Evolutionary conservation across 1,140 invertebrate genomes (phyloP).

Genomic region (Hestina assimilis): DNA sequence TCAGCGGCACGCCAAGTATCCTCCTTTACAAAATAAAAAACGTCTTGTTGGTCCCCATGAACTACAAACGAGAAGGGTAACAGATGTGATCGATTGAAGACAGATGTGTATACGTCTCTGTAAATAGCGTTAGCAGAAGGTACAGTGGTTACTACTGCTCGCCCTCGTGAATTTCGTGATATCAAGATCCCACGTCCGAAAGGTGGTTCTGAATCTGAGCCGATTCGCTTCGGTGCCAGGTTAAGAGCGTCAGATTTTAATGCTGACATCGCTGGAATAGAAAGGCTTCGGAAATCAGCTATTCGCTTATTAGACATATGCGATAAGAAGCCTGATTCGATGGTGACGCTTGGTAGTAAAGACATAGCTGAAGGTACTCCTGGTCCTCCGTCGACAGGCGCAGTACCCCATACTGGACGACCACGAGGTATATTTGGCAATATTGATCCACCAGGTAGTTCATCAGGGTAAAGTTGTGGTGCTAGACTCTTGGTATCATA

Average conservation of each 20-base stretch:
- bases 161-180: constrained; percentile 86
- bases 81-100: constrained; percentile 94
- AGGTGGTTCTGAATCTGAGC: constrained; percentile 89
- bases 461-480: constrained; percentile 88
- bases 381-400: constrained; percentile 71
- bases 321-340: constrained; percentile 89
- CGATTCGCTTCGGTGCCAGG: constrained; percentile 84
- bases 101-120: constrained; percentile 94
- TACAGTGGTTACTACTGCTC: constrained; percentile 91
- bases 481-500: constrained; percentile 92
- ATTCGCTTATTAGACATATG: constrained; percentile 87
- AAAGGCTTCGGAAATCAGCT: constrained; percentile 84
- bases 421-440: constrained; percentile 80
- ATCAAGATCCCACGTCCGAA: constrained; percentile 95
- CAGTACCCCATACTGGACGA: constrained; percentile 80
- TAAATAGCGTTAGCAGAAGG: constrained; percentile 93
- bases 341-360: constrained; percentile 80
- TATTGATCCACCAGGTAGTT: constrained; percentile 81
- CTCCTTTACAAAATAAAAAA: constrained; percentile 97
- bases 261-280: constrained; percentile 85
- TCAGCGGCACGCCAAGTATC: constrained; percentile 92
- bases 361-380: constrained; percentile 71
- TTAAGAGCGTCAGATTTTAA: constrained; percentile 86
- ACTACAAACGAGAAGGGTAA: constrained; percentile 93
- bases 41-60: constrained; percentile 92